phyloP scores from a whole-genome alignment of 2,113 vertebrate genomes.

The Stomatorhinus ivindoensis region DNA sequence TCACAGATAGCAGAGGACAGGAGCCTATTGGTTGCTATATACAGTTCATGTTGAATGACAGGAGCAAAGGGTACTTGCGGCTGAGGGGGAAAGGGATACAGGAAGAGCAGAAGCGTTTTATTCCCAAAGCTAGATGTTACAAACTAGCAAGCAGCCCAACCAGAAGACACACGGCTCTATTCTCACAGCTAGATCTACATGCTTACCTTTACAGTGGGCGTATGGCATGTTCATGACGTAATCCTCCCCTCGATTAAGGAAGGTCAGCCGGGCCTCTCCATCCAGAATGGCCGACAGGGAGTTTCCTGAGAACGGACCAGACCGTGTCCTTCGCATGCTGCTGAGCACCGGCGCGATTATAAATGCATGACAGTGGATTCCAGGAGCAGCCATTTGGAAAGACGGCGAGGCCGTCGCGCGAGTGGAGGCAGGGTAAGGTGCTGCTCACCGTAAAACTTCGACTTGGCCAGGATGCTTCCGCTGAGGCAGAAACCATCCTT shows the following conservation, averaged over 20 bases:
- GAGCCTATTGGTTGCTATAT: background rate
- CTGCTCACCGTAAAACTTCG: conserved; percentile 89
- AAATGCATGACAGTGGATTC: background rate
- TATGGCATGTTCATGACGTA: conserved; percentile 98
- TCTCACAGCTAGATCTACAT: background rate
- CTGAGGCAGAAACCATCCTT: conserved; percentile 98
- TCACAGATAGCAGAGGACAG: background rate
- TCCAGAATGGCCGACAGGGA: conserved; percentile 92
- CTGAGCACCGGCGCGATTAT: background rate
- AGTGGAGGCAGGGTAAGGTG: background rate
- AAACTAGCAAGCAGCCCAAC: background rate
- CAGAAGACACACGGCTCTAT: background rate
- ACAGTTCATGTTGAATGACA: background rate
- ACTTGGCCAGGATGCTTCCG: conserved; percentile 96
- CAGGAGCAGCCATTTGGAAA: background rate
- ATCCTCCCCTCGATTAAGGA: conserved; percentile 93
- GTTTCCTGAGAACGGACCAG: conserved; percentile 72
- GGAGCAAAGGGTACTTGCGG: background rate
- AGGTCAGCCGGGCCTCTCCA: conserved; percentile 86
- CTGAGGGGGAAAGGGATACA: background rate
- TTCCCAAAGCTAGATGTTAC: background rate
- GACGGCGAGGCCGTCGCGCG: background rate
- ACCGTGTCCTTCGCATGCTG: background rate
- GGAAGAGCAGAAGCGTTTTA: background rate
- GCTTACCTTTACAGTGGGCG: conserved; percentile 95